Base-by-base conservation (phyloP, 1,140 invertebrate genomes). In the Matsumurasca onukii region DNA sequence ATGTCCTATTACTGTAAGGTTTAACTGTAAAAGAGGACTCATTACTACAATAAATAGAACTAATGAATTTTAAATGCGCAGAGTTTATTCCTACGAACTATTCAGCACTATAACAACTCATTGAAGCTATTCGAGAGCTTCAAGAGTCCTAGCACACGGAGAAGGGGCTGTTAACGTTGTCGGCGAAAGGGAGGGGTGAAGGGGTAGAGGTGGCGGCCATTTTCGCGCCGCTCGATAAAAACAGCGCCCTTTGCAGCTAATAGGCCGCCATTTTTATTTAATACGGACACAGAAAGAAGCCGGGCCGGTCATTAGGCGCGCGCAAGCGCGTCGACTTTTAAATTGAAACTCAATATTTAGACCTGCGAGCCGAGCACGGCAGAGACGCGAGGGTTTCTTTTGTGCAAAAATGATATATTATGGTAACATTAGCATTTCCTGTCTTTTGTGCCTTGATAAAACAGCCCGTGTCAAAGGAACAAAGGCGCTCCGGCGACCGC, bases 241-340 rank as follows among this genome's bases (percentile, higher is more conserved):
- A 45, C 24, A 45, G 31, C 31, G 31, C 62, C 31, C 62, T 65
- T 65, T 65, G 62, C 62, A 65, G 48, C 62, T 65, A 65, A 65
- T 65, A 65, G 62, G 62, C 62, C 62, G 62, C 62, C 62, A 65
- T 65, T 65, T 65, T 65, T 65, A 65, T 65, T 65, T 45, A 65
- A 65, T 65, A 65, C 62, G 31, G 48, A 65, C 62, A 45, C 27
- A 59, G 55, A 65, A 65, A 39, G 62, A 65, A 65, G 62, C 48
- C 27, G 62, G 62, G 48, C 9, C 62, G 31, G 62, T 65, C 62
- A 65, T 65, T 65, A 65, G 62, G 31, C 9, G 9, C 24, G 34
- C 62, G 62, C 62, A 45, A 17, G 39, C 39, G 62, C 62, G 20
- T 65, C 62, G 20, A 65, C 62, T 65, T 65, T 59, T 45, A 65